Evolutionary conservation across 1,140 invertebrate species (phyloP), one percentile per base, ranked within the genome.

Genomic region (Drosophila punjabiensis): DNA sequence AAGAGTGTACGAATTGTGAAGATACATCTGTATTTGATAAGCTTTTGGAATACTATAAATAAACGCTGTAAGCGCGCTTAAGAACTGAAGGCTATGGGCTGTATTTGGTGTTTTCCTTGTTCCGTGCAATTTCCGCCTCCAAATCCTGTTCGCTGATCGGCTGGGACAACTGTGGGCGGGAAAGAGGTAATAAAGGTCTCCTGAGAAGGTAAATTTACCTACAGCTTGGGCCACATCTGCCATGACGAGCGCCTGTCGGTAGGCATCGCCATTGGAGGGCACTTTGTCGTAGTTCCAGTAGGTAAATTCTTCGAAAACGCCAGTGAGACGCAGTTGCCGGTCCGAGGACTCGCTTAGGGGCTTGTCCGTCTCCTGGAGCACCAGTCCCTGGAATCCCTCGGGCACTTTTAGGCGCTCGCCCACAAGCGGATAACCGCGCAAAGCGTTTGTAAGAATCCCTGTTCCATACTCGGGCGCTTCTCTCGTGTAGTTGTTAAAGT

Each of bases 211-310:
- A 9, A 14, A 18, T 33, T 10, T 0, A 50, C 74, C 95, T 94
- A 97, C 96, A 61, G 94, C 95, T 93, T 96, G 94, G 18, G 96
- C 95, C 41, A 97, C 94, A 71, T 96, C 94, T 11, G 96, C 93
- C 96, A 96, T 96, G 68, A 96, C 94, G n/a, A 97, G 69, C 8
- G 96, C 95, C 79, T 95, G 94, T 13, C 93, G 76, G 65, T 96
- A 93, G 13, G 94, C 88, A 93, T 97, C 96, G 81, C 95, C 95
- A 73, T 94, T 94, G 5, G 95, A 95, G 45, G 96, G 96, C 11
- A 94, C 89, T 93, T 95, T 96, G 81, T 97, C 96, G 93, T 96
- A 96, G 92, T 97, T 97, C 96, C 96, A 97, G 86, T 96, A 96
- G 1, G 94, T 95, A 45, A 97, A 95, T 8, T 95, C 86, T 16